Conservation (phyloP, 2,888 invertebrate species). For the Campaea margaritaria region DNA sequence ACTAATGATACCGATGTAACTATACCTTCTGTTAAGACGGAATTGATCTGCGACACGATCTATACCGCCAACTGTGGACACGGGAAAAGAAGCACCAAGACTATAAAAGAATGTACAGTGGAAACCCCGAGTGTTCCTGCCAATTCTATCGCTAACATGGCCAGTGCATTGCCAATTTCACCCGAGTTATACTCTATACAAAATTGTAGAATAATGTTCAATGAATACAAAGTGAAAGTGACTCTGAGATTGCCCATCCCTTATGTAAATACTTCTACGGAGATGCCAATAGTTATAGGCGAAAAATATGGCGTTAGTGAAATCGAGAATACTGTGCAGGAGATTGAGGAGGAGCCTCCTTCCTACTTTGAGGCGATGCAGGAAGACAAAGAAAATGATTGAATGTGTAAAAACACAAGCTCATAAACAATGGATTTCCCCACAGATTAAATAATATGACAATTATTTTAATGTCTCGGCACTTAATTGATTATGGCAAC, state of each 20-base stretch:
- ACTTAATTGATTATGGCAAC: background rate
- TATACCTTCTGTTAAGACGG: slow-evolving; percentile 38
- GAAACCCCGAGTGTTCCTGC: slow-evolving; percentile 36
- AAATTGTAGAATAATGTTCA: slow-evolving; percentile 42
- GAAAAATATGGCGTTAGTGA: slow-evolving; percentile 23
- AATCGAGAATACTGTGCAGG: slow-evolving; percentile 15
- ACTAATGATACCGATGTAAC: slow-evolving; percentile 40
- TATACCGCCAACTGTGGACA: slow-evolving; percentile 39
- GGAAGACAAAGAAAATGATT: slow-evolving; percentile 5
- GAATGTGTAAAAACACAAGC: too few species aligned
- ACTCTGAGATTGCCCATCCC: slow-evolving; percentile 47
- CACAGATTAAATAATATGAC: background rate
- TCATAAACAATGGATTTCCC: background rate
- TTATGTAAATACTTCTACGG: slow-evolving; percentile 38
- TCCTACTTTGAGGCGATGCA: slow-evolving; percentile 45
- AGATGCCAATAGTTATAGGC: slow-evolving; percentile 50
- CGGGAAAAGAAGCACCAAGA: slow-evolving; percentile 4
- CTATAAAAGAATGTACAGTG: slow-evolving; percentile 31
- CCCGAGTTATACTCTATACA: slow-evolving; percentile 45
- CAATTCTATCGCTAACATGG: slow-evolving; percentile 36
- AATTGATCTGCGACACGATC: slow-evolving; percentile 34
- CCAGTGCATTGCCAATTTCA: slow-evolving; percentile 34
- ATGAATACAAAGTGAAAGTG: slow-evolving; percentile 44
- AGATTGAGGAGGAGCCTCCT: slow-evolving; percentile 32
- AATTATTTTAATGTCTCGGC: background rate